Evolutionary conservation across 2,888 invertebrate species (phyloP).

Genomic region (Zaprionus bogoriensis): DNA sequence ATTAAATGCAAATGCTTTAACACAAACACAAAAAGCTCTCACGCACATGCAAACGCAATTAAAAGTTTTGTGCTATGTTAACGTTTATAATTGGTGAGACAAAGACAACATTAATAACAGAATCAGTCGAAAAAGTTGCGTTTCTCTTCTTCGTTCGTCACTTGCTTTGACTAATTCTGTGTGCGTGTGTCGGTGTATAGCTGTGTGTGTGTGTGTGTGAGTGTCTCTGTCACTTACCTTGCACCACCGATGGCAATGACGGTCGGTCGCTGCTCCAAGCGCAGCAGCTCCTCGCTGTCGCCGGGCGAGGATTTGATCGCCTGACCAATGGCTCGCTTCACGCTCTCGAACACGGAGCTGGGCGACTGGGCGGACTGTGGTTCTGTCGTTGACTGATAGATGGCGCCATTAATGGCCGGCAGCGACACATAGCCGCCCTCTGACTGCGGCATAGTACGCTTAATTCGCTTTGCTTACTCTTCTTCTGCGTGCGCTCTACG

Average conservation of each 20-base stretch:
- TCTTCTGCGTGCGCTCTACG: no score
- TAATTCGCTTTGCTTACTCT: slow-evolving; percentile 24
- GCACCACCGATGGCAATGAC: slow-evolving; percentile 80
- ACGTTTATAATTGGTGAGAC: slow-evolving; percentile 1
- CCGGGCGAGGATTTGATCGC: slow-evolving; percentile 81
- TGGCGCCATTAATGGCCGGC: slow-evolving; percentile 80
- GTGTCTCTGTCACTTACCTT: slow-evolving; percentile 80
- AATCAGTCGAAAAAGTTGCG: slow-evolving; percentile 8
- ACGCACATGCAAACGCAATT: slow-evolving; percentile 63
- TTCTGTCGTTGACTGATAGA: slow-evolving; percentile 83
- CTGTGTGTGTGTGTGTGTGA: background rate
- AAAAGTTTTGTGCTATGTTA: slow-evolving; percentile 30
- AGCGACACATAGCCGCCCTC: slow-evolving; percentile 83
- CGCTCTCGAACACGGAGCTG: slow-evolving; percentile 82
- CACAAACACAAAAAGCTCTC: slow-evolving; percentile 49
- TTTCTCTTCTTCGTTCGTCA: slow-evolving; percentile 2
- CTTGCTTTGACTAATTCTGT: background rate
- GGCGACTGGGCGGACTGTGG: slow-evolving; percentile 73
- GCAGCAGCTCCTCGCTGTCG: slow-evolving; percentile 80
- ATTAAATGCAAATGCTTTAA: slow-evolving; percentile 41
- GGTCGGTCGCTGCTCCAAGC: slow-evolving; percentile 79
- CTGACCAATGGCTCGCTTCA: slow-evolving; percentile 82
- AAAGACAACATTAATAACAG: slow-evolving; percentile 38
- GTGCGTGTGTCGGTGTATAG: no score
- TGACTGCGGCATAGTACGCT: slow-evolving; percentile 81